phyloP scores from a whole-genome alignment of 1,140 invertebrate species.

The Hycleus cichorii region DNA sequence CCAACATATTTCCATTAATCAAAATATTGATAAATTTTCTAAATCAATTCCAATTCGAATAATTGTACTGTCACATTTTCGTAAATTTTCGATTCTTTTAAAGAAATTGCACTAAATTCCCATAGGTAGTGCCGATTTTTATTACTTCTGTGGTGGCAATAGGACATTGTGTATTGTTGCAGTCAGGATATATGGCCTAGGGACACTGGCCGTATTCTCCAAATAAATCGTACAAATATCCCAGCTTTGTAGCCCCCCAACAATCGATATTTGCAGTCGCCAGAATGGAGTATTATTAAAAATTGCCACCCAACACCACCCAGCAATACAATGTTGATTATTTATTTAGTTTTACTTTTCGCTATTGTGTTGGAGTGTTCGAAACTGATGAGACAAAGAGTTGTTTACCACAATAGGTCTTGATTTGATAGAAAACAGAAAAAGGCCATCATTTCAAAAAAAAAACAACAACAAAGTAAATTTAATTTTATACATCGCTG shows the following conservation, averaged over 20 bases:
- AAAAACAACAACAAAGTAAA: background rate
- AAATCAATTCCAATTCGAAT: too few relatives aligned
- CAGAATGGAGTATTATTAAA: conserved; percentile 24
- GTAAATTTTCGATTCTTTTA: too few relatives aligned
- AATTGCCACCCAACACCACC: conserved; percentile 22
- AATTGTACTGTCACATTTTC: too few relatives aligned
- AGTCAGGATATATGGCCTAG: conserved; percentile 23
- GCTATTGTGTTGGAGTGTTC: too few relatives aligned
- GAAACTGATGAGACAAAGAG: too few relatives aligned
- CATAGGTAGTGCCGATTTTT: background rate
- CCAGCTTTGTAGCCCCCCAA: conserved; percentile 14
- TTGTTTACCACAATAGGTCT: conserved; percentile 6
- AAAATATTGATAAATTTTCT: background rate
- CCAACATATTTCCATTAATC: conserved; percentile 1
- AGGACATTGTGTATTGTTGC: conserved; percentile 1
- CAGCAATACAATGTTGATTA: conserved; percentile 19
- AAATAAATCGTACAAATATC: conserved; percentile 29
- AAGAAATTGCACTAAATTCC: background rate
- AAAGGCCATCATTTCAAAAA: background rate
- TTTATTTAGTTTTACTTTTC: background rate
- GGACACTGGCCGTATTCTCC: conserved; percentile 27
- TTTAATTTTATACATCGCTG: conserved; percentile 10
- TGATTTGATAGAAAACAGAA: too few relatives aligned
- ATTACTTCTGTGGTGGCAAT: background rate
- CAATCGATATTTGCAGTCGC: conserved; percentile 26